Evolutionary conservation across 30 jellyfish, hydroid and myxozoan genomes (phyloP).

Genomic region (Rhopilema esculentum): DNA sequence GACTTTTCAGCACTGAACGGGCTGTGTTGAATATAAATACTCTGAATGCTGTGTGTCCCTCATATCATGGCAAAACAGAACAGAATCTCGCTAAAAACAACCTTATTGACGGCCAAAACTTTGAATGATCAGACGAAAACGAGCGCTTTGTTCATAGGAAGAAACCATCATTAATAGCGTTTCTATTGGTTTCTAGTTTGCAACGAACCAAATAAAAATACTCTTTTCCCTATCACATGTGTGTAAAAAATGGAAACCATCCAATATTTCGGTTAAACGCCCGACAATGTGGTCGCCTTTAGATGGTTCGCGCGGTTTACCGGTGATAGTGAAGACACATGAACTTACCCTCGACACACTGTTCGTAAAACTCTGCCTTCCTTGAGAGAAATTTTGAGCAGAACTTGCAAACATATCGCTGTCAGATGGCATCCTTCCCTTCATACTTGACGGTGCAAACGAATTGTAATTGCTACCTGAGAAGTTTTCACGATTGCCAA

Average conservation of each 20-base stretch:
- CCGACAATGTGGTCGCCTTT: background rate
- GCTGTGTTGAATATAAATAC: background rate
- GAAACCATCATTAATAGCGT: background rate
- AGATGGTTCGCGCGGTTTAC: slow-evolving; percentile 26
- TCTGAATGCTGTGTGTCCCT: background rate
- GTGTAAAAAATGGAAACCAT: background rate
- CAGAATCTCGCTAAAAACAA: background rate
- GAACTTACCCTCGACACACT: slow-evolving; percentile 64
- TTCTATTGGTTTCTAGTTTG: background rate
- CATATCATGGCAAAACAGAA: background rate
- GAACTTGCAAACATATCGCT: slow-evolving; percentile 60
- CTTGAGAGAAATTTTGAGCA: slow-evolving; percentile 68
- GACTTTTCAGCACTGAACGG: background rate
- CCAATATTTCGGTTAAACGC: background rate
- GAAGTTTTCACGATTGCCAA: slow-evolving; percentile 62
- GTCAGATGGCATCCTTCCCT: slow-evolving; percentile 64
- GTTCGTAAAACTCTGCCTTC: slow-evolving; percentile 49
- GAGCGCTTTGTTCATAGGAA: background rate
- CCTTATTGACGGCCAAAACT: background rate
- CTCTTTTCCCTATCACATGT: background rate
- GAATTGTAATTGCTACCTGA: slow-evolving; percentile 60
- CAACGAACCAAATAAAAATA: background rate
- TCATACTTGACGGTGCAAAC: slow-evolving; percentile 61
- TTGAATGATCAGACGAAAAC: background rate
- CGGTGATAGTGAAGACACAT: background rate